phyloP scores from a whole-genome alignment of 1,140 invertebrate genomes.

The Drosophila tsacasi region DNA sequence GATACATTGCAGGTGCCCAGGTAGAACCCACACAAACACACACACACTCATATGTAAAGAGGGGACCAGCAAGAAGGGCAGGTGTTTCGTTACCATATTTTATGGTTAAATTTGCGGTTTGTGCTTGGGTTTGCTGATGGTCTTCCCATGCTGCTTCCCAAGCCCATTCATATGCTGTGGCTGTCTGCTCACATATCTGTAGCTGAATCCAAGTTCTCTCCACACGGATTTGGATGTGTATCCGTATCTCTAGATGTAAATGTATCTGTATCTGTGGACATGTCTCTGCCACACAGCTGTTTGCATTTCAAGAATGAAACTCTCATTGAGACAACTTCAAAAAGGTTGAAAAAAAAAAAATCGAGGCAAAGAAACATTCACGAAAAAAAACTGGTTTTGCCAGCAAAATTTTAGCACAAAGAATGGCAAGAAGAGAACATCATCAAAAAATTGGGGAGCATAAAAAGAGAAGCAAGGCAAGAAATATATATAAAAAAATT shows the following conservation, averaged over 20 bases:
- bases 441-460: constrained; percentile 48
- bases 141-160: constrained; percentile 42
- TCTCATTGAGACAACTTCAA: constrained; percentile 63
- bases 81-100: constrained; percentile 79
- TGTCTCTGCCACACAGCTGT: constrained; percentile 69
- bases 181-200: constrained; percentile 36
- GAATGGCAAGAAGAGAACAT: constrained; percentile 48
- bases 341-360: constrained; percentile 3
- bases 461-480: constrained; percentile 25
- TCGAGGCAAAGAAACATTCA: constrained; percentile 7
- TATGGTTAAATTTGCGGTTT: constrained; percentile 70
- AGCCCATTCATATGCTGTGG: constrained; percentile 67
- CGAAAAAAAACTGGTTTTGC: constrained; percentile 63
- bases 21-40: constrained; percentile 3
- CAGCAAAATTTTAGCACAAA: constrained; percentile 69
- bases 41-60: too few relatives aligned
- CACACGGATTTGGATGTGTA: constrained; percentile 10
- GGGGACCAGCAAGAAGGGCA: constrained; percentile 41
- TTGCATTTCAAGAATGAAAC: constrained; percentile 81
- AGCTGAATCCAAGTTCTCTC: constrained; percentile 10
- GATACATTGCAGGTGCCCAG: constrained; percentile 50
- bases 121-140: constrained; percentile 39
- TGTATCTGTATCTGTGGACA: constrained; percentile 35
- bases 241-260: constrained; percentile 14
- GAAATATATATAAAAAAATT: constrained; percentile 4